Conservation (phyloP, 2,797 vertebrate genomes). For the Pseudocheirus occidentalis region DNA sequence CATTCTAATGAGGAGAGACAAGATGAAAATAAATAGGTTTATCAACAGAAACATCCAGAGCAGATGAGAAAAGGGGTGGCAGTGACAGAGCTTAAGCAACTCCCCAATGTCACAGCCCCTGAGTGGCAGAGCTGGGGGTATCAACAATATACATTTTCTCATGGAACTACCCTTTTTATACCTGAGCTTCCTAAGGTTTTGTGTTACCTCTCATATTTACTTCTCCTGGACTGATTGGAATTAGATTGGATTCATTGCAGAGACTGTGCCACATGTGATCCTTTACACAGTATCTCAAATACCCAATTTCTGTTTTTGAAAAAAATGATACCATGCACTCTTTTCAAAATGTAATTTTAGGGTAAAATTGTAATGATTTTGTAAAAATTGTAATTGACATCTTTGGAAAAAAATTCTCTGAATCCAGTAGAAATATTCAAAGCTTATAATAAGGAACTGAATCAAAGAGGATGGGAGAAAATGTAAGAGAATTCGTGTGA, state of each 20-base stretch:
- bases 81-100: background rate
- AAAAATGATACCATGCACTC: background rate
- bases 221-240: background rate
- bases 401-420: background rate
- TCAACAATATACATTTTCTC: conserved; percentile 3
- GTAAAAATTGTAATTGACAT: background rate
- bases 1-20: background rate
- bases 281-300: background rate
- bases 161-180: background rate
- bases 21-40: background rate
- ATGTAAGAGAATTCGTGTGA: background rate
- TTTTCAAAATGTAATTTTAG: background rate
- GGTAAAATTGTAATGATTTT: background rate
- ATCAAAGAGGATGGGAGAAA: conserved; percentile 12
- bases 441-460: background rate
- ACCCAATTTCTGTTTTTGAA: background rate
- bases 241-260: background rate
- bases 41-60: background rate
- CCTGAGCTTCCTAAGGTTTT: background rate
- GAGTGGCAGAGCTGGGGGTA: background rate
- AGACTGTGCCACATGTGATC: background rate
- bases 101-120: background rate
- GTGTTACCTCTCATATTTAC: background rate
- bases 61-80: background rate
- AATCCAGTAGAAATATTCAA: background rate